A percentile compares a stretch with the other conserved stretches of the same genome.
phyloP scores from a whole-genome alignment of 2,113 vertebrate species.

The Polyodon spathula region DNA sequence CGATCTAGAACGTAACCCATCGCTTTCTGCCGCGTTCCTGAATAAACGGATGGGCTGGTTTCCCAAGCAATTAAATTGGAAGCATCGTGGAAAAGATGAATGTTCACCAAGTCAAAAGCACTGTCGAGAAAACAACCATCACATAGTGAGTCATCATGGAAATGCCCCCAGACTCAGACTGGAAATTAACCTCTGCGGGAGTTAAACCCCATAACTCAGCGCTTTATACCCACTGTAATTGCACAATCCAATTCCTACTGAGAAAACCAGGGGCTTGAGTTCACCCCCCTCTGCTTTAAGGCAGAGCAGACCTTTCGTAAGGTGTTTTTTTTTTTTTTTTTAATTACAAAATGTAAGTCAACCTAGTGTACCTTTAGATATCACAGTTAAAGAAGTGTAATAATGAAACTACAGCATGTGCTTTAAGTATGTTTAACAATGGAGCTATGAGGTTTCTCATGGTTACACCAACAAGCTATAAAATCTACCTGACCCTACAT shows the following conservation, averaged over 20 bases:
- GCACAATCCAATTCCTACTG: constrained; percentile 5
- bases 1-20: constrained; percentile 61
- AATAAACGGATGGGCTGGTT: constrained; percentile 64
- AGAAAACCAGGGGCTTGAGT: background rate
- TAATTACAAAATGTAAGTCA: too few species aligned
- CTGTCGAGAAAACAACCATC: constrained; percentile 31
- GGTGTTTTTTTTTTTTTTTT: too few species aligned
- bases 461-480: too few species aligned
- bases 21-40: constrained; percentile 55
- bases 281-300: background rate
- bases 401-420: too few species aligned
- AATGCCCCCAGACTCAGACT: constrained; percentile 3
- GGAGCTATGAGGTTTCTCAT: too few species aligned
- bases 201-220: constrained; percentile 8
- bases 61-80: constrained; percentile 69
- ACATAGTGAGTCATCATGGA: constrained; percentile 14
- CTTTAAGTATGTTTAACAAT: too few species aligned
- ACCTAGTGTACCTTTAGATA: too few species aligned
- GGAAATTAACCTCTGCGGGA: constrained; percentile 2
- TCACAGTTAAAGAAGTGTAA: too few species aligned
- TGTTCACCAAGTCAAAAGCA: constrained; percentile 64
- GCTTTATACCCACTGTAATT: constrained; percentile 2
- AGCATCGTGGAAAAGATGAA: constrained; percentile 73
- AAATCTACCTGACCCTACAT: too few species aligned
- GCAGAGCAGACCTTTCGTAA: background rate